Conservation (phyloP, 2,113 vertebrate species). For the Neogobius melanostomus region DNA sequence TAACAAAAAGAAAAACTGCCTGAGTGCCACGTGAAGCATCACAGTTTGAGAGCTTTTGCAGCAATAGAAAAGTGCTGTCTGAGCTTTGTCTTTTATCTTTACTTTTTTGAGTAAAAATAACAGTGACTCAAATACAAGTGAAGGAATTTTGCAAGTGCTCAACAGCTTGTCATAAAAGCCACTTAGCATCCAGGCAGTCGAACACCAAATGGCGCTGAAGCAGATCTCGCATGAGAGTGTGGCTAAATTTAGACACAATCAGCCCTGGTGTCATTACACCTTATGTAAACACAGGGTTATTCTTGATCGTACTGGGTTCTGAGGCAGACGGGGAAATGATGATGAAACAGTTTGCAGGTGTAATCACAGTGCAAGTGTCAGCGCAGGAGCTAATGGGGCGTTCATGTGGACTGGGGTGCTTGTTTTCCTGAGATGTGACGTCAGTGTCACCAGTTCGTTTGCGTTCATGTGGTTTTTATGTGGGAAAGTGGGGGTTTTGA, state of each 20-base stretch:
- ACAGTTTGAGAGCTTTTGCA: too few species aligned
- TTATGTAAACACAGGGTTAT: constrained; percentile 37
- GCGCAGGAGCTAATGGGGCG: neutral
- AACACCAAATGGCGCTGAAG: constrained; percentile 26
- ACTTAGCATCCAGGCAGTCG: constrained; percentile 41
- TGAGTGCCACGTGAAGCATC: too few species aligned
- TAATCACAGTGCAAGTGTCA: neutral
- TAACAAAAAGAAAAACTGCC: too few species aligned
- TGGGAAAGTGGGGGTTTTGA: too few species aligned
- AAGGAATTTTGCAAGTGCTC: constrained; percentile 42
- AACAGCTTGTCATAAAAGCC: constrained; percentile 39
- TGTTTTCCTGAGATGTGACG: too few species aligned
- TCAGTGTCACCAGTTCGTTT: too few species aligned
- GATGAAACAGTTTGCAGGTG: constrained; percentile 24
- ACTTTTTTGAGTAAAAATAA: neutral
- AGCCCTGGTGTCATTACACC: constrained; percentile 38
- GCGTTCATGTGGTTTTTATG: too few species aligned
- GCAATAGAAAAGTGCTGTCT: too few species aligned
- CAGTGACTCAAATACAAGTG: constrained; percentile 16
- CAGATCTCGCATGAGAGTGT: constrained; percentile 26
- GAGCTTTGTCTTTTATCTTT: neutral
- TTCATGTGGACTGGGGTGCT: too few species aligned
- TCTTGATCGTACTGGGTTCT: constrained; percentile 13
- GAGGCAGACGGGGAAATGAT: constrained; percentile 31
- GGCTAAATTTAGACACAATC: constrained; percentile 22